These are phyloP conservation scores for Thamnophis elegans DNA, from an alignment of 2,797 vertebrate genomes.

Conservation along the genomic window DNA sequence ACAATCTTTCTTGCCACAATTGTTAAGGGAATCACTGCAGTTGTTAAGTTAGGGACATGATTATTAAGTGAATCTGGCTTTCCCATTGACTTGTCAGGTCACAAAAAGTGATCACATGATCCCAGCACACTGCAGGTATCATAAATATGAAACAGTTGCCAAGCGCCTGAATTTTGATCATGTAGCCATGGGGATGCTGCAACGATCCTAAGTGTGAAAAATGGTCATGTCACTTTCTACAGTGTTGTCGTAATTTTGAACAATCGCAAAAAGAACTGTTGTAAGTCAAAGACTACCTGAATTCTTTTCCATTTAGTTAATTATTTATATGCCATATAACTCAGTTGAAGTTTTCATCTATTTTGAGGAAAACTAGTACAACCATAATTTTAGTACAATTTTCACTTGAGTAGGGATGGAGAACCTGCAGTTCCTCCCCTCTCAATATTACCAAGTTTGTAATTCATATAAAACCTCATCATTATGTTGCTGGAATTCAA, in stretches of 20 bases:
- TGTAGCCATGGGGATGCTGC: background rate
- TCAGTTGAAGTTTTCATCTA: background rate
- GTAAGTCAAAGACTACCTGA: background rate
- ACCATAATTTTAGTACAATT: background rate
- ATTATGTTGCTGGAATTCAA: background rate
- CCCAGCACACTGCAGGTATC: background rate
- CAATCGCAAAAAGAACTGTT: background rate
- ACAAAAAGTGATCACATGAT: background rate
- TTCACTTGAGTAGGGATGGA: background rate
- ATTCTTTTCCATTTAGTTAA: background rate
- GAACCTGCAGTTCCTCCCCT: background rate
- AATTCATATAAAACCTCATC: background rate
- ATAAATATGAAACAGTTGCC: background rate
- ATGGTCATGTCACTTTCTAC: background rate
- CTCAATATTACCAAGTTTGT: background rate
- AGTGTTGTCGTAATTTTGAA: background rate
- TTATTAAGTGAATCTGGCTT: background rate
- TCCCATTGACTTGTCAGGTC: background rate
- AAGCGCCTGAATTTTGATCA: background rate
- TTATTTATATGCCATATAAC: background rate
- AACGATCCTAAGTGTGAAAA: background rate
- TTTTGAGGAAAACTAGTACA: background rate
- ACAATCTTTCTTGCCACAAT: background rate
- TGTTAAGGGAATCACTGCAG: background rate
- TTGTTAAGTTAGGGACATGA: background rate